Percentiles rank a stretch among this genome's conserved stretches.
Conservation (phyloP, 2,113 vertebrate genomes). For the Uria lomvia region DNA sequence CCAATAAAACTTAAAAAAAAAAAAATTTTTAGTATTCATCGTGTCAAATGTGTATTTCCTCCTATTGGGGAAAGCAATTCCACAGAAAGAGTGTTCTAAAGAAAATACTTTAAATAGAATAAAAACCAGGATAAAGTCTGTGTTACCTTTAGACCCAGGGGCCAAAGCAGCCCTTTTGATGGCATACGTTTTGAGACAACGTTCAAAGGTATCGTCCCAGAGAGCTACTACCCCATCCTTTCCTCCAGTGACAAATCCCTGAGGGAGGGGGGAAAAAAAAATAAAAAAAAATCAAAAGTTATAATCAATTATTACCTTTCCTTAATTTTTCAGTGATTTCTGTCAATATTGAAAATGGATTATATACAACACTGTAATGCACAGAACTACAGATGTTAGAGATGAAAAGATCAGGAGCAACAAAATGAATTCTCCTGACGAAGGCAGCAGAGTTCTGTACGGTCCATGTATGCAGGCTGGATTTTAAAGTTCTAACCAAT, state of each 20-base stretch:
- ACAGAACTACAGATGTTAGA: background rate
- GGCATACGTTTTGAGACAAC: slow-evolving; percentile 97
- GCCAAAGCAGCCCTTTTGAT: slow-evolving; percentile 95
- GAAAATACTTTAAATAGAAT: background rate
- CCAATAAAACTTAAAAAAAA: background rate
- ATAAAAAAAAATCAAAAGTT: background rate
- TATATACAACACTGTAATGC: background rate
- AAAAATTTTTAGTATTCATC: background rate
- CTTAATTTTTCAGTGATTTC: background rate
- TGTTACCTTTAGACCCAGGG: slow-evolving; percentile 94
- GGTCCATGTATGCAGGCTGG: background rate
- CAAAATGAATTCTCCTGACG: background rate
- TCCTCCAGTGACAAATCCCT: slow-evolving; percentile 98
- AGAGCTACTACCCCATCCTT: slow-evolving; percentile 96
- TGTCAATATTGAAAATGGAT: background rate
- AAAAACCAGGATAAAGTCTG: background rate
- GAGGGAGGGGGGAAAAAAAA: background rate
- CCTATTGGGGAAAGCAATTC: background rate
- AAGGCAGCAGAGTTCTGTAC: background rate
- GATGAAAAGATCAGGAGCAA: background rate
- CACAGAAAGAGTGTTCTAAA: background rate
- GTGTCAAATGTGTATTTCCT: background rate
- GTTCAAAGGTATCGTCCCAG: slow-evolving; percentile 97
- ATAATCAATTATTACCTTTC: background rate
- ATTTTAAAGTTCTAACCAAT: background rate